Conservation (phyloP, 2,888 invertebrate genomes). For the Fabriciana adippe region DNA sequence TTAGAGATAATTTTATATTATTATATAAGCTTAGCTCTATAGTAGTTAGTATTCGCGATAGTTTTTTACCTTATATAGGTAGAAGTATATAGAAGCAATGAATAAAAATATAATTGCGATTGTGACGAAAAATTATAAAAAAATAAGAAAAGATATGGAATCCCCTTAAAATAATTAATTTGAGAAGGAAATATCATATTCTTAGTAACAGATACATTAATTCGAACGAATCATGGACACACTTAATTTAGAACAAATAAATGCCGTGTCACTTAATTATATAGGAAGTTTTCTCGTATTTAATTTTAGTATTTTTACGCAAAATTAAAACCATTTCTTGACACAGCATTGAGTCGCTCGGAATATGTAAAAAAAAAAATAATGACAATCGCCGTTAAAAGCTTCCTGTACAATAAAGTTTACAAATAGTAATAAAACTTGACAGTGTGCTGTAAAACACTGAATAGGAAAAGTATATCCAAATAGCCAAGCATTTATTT, state of each 20-base stretch:
- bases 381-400: slow-evolving; percentile 34
- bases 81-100: too few relatives aligned
- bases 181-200: slow-evolving; percentile 6
- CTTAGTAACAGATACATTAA: slow-evolving; percentile 9
- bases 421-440: slow-evolving; percentile 37
- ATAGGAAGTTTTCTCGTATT: slow-evolving; percentile 31
- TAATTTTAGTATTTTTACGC: slow-evolving; percentile 23
- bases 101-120: too few relatives aligned
- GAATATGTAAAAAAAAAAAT: slow-evolving; percentile 26
- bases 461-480: slow-evolving; percentile 28
- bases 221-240: slow-evolving; percentile 11
- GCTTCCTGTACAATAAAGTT: slow-evolving; percentile 40
- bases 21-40: neutral
- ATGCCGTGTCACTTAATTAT: slow-evolving; percentile 29
- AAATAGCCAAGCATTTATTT: slow-evolving; percentile 20
- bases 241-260: slow-evolving; percentile 25
- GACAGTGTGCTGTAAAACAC: slow-evolving; percentile 16
- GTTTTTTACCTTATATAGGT: too few relatives aligned
- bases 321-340: slow-evolving; percentile 34
- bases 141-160: too few relatives aligned
- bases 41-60: neutral
- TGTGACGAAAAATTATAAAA: too few relatives aligned
- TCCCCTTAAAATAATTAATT: neutral
- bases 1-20: too few relatives aligned
- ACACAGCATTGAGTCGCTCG: slow-evolving; percentile 17